phyloP scores from a whole-genome alignment of 2,113 vertebrate species.

The Fulmarus glacialis region DNA sequence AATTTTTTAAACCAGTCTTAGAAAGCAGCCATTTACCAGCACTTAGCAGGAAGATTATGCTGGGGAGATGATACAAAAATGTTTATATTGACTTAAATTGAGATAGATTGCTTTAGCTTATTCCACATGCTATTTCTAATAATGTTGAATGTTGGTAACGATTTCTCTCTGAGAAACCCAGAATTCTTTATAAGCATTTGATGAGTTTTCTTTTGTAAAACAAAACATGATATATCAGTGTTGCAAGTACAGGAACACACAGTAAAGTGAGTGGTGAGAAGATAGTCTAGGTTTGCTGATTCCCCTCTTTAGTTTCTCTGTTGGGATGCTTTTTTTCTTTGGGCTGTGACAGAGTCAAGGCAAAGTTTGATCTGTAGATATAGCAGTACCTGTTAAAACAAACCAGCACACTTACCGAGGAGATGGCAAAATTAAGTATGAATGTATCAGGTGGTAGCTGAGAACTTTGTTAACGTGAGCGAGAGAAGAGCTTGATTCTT shows the following conservation, averaged over 20 bases:
- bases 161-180: background rate
- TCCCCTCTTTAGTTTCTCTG: background rate
- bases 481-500: background rate
- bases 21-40: slow-evolving; percentile 26
- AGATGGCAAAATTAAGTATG: background rate
- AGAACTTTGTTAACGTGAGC: background rate
- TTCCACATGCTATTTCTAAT: slow-evolving; percentile 22
- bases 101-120: slow-evolving; percentile 36
- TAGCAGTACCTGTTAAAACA: background rate
- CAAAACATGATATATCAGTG: background rate
- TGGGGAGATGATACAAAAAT: slow-evolving; percentile 19
- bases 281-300: background rate
- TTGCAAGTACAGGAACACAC: background rate
- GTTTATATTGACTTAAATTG: slow-evolving; percentile 52
- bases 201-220: slow-evolving; percentile 23
- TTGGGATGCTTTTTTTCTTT: background rate
- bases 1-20: slow-evolving; percentile 46
- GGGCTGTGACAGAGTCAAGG: background rate
- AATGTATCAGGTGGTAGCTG: background rate
- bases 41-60: slow-evolving; percentile 37
- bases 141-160: background rate
- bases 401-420: background rate
- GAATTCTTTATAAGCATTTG: slow-evolving; percentile 22
- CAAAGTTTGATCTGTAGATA: background rate
- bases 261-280: background rate